Percentiles rank a stretch among this genome's conserved stretches.
phyloP scores from a whole-genome alignment of 1,140 invertebrate species.

The Meloidogyne chitwoodi region DNA sequence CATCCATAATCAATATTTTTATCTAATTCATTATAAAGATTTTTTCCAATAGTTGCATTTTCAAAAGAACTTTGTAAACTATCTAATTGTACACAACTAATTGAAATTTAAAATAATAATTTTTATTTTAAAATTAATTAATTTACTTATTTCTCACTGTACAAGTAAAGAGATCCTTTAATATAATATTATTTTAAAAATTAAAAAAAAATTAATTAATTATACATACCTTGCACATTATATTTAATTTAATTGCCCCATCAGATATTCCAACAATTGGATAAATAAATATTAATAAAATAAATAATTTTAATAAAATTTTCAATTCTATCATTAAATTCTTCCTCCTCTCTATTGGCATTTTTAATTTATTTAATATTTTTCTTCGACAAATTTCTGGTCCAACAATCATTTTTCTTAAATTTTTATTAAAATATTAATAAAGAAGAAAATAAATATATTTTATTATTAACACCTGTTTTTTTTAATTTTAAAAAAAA shows the following conservation, averaged over 20 bases:
- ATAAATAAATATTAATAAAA: not conserved
- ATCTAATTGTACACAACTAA: slow-evolving; percentile 42
- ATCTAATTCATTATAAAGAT: slow-evolving; percentile 52
- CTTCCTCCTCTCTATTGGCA: not conserved
- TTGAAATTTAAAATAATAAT: not conserved
- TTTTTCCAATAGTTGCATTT: slow-evolving; percentile 30
- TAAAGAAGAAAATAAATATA: not conserved
- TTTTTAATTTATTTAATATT: not conserved
- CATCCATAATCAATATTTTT: slow-evolving; percentile 52
- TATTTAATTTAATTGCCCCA: slow-evolving; percentile 17
- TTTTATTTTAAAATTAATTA: not conserved
- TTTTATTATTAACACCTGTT: not conserved
- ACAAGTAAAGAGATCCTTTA: slow-evolving; percentile 13
- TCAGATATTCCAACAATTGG: slow-evolving; percentile 7
- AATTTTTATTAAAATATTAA: not conserved
- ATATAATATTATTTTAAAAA: not conserved
- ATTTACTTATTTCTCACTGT: slow-evolving; percentile 9
- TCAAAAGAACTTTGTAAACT: slow-evolving; percentile 29
- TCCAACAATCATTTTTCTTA: not conserved
- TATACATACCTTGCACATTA: slow-evolving; percentile 13
- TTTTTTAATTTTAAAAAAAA: no score
- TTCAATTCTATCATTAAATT: not conserved
- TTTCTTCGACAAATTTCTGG: not conserved
- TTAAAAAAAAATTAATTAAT: not conserved
- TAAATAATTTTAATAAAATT: not conserved